Conservation (phyloP, 2,888 invertebrate species). For the Oscheius sp. region DNA sequence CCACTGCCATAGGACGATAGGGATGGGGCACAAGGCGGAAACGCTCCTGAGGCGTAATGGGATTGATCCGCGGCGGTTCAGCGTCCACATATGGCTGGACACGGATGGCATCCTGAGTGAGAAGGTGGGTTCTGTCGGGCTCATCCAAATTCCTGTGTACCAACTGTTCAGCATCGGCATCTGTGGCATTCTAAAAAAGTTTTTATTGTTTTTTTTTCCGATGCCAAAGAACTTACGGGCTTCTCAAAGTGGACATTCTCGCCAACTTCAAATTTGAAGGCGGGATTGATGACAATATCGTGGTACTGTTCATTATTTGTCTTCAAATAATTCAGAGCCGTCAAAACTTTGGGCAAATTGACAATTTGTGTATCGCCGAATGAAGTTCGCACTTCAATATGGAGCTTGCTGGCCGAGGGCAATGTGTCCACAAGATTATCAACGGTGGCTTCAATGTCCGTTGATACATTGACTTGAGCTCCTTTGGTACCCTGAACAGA, state of each 20-base stretch:
- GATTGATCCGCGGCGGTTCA: not conserved
- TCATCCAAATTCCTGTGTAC: not conserved
- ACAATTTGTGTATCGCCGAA: not conserved
- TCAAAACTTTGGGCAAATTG: not conserved
- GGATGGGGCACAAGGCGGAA: not conserved
- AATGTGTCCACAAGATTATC: not conserved
- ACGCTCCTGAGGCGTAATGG: not conserved
- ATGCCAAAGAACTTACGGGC: too few species aligned
- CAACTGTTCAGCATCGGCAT: not conserved
- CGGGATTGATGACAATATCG: not conserved
- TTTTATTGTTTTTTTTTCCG: too few species aligned
- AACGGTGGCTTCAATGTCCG: not conserved
- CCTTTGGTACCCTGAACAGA: not conserved
- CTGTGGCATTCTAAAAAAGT: not conserved
- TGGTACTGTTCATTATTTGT: not conserved
- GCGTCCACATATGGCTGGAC: not conserved
- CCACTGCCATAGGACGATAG: not conserved
- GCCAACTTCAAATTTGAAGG: not conserved
- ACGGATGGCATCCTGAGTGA: not conserved
- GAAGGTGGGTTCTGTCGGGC: not conserved
- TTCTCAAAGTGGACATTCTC: not conserved
- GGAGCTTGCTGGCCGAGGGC: not conserved
- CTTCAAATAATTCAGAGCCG: constrained; percentile 2
- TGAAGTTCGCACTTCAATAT: not conserved
- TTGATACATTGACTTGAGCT: not conserved